Percentiles rank a stretch among this genome's conserved stretches.
These are phyloP conservation scores for Rhogogaster chlorosoma DNA, from an alignment of 2,888 invertebrate species.

Conservation along the genomic window DNA sequence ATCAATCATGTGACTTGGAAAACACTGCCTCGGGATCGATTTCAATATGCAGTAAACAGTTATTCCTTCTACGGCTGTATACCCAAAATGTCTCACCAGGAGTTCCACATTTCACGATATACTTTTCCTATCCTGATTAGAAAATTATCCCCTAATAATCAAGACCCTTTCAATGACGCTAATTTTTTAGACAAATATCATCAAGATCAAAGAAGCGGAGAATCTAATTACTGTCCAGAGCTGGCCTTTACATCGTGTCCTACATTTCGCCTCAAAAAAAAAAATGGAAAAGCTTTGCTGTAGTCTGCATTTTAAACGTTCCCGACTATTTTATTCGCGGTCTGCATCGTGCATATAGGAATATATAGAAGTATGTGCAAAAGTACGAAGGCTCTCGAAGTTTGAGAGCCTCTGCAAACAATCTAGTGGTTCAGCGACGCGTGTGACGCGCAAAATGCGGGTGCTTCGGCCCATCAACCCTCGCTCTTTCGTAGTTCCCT, in stretches of 20 bases:
- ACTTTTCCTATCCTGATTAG: neutral
- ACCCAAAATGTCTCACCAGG: neutral
- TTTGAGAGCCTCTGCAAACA: constrained; percentile 78
- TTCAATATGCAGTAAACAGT: constrained; percentile 50
- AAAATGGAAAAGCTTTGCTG: neutral
- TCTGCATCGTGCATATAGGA: neutral
- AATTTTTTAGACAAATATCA: neutral
- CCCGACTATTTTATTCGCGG: neutral
- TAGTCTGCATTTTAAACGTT: neutral
- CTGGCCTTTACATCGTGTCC: neutral
- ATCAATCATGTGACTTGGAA: constrained; percentile 73
- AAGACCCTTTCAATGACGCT: neutral
- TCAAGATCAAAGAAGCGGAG: neutral
- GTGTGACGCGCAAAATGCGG: constrained; percentile 78
- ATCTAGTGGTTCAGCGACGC: constrained; percentile 77
- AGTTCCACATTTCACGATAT: neutral
- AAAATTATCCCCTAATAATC: neutral
- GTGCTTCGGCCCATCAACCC: constrained; percentile 75
- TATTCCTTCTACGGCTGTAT: constrained; percentile 14
- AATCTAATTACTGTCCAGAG: neutral
- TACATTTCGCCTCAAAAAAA: neutral
- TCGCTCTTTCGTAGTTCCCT: constrained; percentile 57
- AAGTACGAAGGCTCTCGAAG: constrained; percentile 23
- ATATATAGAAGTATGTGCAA: neutral
- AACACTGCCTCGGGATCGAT: constrained; percentile 55